Conservation (phyloP, 2,113 vertebrate species). For the Pomatostomus ruficeps region DNA sequence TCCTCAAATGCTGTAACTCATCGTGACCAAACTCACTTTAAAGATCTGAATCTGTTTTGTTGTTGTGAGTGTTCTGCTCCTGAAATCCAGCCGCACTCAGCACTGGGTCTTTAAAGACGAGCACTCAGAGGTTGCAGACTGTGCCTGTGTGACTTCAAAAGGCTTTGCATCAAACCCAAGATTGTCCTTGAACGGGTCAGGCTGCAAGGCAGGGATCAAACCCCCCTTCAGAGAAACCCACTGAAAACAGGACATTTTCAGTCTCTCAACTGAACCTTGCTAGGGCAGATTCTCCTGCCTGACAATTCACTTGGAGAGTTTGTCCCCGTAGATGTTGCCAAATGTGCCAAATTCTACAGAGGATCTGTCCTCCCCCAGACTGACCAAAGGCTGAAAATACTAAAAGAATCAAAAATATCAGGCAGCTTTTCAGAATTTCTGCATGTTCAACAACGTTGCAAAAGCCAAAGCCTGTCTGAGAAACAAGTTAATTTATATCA, state of each 20-base stretch:
- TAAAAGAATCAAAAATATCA: background rate
- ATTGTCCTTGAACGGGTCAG: background rate
- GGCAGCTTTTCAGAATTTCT: background rate
- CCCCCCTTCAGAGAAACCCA: background rate
- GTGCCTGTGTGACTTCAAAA: background rate
- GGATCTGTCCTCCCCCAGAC: background rate
- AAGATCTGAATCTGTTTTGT: background rate
- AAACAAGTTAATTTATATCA: slow-evolving; percentile 13
- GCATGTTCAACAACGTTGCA: background rate
- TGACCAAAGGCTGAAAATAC: background rate
- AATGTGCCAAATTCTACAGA: background rate
- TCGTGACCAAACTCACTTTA: background rate
- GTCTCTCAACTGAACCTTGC: background rate
- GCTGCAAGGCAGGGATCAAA: background rate
- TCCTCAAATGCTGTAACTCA: background rate
- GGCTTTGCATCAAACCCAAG: background rate
- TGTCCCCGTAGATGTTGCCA: background rate
- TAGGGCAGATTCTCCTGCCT: background rate
- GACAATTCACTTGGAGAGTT: background rate
- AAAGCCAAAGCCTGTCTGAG: background rate
- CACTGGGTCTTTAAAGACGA: background rate
- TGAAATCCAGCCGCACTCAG: background rate
- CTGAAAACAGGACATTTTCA: background rate
- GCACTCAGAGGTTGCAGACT: background rate
- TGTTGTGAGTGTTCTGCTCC: background rate